Conservation (phyloP, 1,140 invertebrate species). For the Drosophila albomicans region DNA sequence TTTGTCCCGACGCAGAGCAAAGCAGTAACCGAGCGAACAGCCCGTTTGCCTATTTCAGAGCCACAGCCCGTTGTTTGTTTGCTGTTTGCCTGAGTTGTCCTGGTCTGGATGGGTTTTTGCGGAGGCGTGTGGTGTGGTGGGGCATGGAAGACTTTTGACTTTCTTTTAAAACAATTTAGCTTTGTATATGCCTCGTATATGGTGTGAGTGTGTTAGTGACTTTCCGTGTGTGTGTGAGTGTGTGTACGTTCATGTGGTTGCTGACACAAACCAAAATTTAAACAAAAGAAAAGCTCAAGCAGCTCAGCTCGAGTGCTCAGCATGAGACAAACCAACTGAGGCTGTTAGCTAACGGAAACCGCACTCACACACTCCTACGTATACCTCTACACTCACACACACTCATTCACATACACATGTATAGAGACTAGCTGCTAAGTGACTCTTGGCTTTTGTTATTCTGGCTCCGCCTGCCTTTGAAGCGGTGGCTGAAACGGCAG, state of each 20-base stretch:
- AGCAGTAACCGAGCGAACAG: constrained; percentile 29
- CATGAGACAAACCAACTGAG: constrained; percentile 73
- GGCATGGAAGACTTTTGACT: constrained; percentile 72
- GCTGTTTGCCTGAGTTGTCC: constrained; percentile 38
- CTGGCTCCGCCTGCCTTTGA: constrained; percentile 64
- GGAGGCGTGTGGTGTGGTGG: constrained; percentile 9
- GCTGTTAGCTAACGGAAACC: constrained; percentile 83
- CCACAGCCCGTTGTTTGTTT: constrained; percentile 49
- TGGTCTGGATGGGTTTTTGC: too few species aligned
- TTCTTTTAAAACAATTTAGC: constrained; percentile 82
- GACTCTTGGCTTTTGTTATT: constrained; percentile 78
- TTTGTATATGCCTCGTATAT: constrained; percentile 56
- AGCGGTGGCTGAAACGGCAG: constrained; percentile 58
- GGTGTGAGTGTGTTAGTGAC: constrained; percentile 32
- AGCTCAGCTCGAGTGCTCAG: constrained; percentile 62
- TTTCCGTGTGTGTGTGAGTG: constrained; percentile 30
- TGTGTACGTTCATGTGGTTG: constrained; percentile 78
- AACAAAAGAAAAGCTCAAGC: constrained; percentile 76
- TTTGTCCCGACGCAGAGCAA: constrained; percentile 51
- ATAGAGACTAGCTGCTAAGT: constrained; percentile 63
- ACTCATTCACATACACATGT: constrained; percentile 12
- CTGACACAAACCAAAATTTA: constrained; percentile 82
- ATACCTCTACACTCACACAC: constrained; percentile 39
- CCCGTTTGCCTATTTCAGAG: constrained; percentile 46
- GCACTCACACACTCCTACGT: constrained; percentile 66